Conservation (phyloP, 2,113 vertebrate genomes). For the Pelusios castaneus region DNA sequence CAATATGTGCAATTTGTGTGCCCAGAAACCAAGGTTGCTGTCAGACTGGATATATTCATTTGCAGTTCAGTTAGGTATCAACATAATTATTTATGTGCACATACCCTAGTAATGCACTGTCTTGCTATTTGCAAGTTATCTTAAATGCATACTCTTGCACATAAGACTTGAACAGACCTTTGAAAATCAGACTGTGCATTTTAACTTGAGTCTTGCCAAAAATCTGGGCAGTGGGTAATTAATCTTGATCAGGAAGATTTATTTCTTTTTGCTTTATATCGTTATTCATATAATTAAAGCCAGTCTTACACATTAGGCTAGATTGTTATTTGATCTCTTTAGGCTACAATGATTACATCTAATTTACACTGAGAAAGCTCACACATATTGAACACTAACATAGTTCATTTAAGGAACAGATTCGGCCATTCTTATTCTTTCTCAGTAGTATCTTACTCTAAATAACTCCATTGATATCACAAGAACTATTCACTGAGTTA, state of each 20-base stretch:
- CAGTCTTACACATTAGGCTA: neutral
- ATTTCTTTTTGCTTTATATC: constrained; percentile 44
- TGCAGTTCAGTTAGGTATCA: neutral
- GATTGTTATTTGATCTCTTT: constrained; percentile 44
- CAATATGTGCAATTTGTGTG: neutral
- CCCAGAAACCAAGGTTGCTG: neutral
- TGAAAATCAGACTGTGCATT: neutral
- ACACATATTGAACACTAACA: constrained; percentile 43
- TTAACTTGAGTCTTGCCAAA: constrained; percentile 3
- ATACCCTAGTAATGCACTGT: neutral
- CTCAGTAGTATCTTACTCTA: neutral
- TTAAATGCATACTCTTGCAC: neutral
- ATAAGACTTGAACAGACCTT: neutral
- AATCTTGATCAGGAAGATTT: constrained; percentile 16
- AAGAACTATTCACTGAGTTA: neutral
- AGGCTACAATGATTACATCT: constrained; percentile 46
- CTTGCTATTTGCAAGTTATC: neutral
- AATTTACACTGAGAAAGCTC: constrained; percentile 37
- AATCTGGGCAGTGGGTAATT: neutral
- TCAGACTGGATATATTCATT: neutral
- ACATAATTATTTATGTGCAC: neutral
- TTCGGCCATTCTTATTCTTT: constrained; percentile 40
- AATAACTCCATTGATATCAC: constrained; percentile 53
- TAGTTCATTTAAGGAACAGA: constrained; percentile 49
- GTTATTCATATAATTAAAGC: constrained; percentile 45